phyloP scores from a whole-genome alignment of 2,888 invertebrate genomes.

The Drosophila mulleri region DNA sequence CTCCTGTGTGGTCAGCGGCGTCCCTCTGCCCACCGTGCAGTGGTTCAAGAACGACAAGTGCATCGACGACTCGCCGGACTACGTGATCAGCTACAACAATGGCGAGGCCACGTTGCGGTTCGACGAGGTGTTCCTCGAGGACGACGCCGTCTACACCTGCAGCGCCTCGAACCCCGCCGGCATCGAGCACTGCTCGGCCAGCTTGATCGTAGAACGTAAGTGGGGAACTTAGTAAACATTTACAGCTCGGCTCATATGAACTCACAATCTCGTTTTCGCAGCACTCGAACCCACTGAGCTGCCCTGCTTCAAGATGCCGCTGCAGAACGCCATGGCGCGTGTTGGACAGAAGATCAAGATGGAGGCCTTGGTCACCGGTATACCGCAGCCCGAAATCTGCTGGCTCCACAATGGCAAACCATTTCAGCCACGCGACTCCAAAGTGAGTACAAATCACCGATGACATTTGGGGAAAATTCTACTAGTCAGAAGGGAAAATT shows the following conservation, averaged over 20 bases:
- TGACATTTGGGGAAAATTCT: not conserved
- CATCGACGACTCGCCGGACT: constrained; percentile 90
- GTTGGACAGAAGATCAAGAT: constrained; percentile 90
- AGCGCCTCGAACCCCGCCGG: constrained; percentile 89
- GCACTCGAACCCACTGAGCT: constrained; percentile 88
- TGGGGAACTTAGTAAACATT: constrained; percentile 30
- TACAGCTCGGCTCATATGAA: not conserved
- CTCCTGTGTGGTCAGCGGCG: constrained; percentile 89
- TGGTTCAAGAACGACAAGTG: constrained; percentile 91
- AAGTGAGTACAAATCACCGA: constrained; percentile 85
- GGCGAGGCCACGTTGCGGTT: constrained; percentile 91
- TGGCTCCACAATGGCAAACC: constrained; percentile 90
- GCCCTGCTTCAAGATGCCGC: constrained; percentile 87
- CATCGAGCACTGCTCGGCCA: constrained; percentile 88
- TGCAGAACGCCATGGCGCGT: constrained; percentile 90
- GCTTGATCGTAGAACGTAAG: constrained; percentile 89
- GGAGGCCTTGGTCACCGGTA: constrained; percentile 89
- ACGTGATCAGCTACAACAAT: constrained; percentile 92
- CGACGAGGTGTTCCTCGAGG: constrained; percentile 88
- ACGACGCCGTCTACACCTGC: constrained; percentile 90
- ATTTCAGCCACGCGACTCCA: constrained; percentile 87
- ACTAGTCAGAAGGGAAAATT: not conserved
- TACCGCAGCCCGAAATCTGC: constrained; percentile 88
- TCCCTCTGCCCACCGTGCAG: constrained; percentile 91
- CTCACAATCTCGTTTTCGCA: constrained; percentile 51